These are phyloP conservation scores for Apodemus speciosus DNA, from an alignment of 2,113 vertebrate genomes.

Conservation along the genomic window DNA sequence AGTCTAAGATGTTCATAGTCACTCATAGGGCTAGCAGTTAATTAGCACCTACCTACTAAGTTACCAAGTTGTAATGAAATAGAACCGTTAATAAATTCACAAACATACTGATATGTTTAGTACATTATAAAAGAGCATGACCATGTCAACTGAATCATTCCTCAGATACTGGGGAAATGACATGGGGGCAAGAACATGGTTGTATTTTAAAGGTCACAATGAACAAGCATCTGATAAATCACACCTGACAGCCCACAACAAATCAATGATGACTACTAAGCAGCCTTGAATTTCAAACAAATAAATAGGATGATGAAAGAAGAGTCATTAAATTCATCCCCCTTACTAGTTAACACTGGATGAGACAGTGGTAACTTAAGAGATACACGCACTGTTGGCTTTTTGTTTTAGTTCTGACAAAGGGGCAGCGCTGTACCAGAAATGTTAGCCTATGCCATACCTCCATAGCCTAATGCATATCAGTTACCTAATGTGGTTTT, in stretches of 20 bases:
- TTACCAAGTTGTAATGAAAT: slow-evolving; percentile 62
- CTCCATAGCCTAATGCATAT: not conserved
- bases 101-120: slow-evolving; percentile 67
- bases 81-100: slow-evolving; percentile 60
- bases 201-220: slow-evolving; percentile 83
- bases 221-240: slow-evolving; percentile 82
- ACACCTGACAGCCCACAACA: slow-evolving; percentile 75
- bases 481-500: not conserved
- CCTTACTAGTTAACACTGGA: slow-evolving; percentile 1
- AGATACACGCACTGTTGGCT: not conserved
- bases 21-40: slow-evolving; percentile 46
- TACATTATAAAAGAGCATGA: slow-evolving; percentile 75
- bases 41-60: slow-evolving; percentile 51
- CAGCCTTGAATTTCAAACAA: slow-evolving; percentile 78
- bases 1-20: slow-evolving; percentile 39
- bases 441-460: slow-evolving; percentile 36
- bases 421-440: not conserved
- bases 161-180: slow-evolving; percentile 74
- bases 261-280: slow-evolving; percentile 81
- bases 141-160: slow-evolving; percentile 79
- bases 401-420: slow-evolving; percentile 23
- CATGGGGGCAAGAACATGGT: slow-evolving; percentile 74
- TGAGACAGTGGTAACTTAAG: slow-evolving; percentile 19
- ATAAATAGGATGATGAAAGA: slow-evolving; percentile 70
- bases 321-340: slow-evolving; percentile 44